Conservation (phyloP, 2,797 vertebrate species). For the Novumbra hubbsi region DNA sequence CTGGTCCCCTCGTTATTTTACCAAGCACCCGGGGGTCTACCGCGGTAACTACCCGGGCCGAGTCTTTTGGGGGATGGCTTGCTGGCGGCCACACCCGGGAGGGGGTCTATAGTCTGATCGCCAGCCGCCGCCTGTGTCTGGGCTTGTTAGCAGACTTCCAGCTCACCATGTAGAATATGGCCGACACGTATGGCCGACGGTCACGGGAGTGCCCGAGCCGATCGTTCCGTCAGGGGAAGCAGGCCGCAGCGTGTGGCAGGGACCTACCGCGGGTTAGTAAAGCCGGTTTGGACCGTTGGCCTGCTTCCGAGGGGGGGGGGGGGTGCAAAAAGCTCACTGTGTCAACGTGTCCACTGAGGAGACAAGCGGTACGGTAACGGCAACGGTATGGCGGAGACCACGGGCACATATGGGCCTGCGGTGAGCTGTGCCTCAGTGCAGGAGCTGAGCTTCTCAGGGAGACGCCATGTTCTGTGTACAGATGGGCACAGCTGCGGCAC, state of each 20-base stretch:
- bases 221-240: no score
- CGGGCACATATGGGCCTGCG: not conserved
- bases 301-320: no score
- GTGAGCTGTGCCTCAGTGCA: not conserved
- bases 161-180: not conserved
- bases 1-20: not conserved
- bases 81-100: not conserved
- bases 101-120: not conserved
- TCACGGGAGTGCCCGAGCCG: not conserved
- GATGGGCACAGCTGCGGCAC: conserved; percentile 60
- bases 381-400: not conserved
- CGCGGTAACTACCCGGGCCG: not conserved
- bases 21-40: not conserved
- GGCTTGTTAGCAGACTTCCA: not conserved
- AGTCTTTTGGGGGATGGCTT: not conserved
- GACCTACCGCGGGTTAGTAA: conserved; percentile 33
- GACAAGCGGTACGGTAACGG: no score
- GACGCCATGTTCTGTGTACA: conserved; percentile 39
- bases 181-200: not conserved
- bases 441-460: conserved; percentile 15
- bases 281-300: not conserved
- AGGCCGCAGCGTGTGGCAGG: not conserved
- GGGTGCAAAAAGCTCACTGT: not conserved
- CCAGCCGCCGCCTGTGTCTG: not conserved
- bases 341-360: not conserved